phyloP scores from a whole-genome alignment of 2,113 vertebrate species.

The Diadophis punctatus region DNA sequence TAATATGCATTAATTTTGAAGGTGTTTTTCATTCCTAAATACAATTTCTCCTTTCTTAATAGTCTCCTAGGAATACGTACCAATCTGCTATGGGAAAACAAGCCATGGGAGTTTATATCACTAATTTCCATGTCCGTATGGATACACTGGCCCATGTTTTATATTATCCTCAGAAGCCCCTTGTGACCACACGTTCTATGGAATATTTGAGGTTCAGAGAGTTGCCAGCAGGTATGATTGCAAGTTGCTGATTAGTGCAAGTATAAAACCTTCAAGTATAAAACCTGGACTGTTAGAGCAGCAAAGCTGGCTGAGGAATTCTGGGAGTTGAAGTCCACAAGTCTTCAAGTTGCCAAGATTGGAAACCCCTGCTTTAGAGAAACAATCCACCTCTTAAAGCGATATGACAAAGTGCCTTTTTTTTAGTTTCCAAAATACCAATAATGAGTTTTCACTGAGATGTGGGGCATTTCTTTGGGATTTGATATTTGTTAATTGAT shows the following conservation, averaged over 20 bases:
- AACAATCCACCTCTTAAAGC: background rate
- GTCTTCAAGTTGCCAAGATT: no score
- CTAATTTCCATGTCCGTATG: conserved; percentile 98
- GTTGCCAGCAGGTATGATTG: conserved; percentile 84
- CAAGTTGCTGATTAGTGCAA: background rate
- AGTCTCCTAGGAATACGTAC: conserved; percentile 99
- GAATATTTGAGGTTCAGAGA: conserved; percentile 96
- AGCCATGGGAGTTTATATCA: conserved; percentile 99
- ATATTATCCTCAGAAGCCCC: conserved; percentile 97
- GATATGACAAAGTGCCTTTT: background rate
- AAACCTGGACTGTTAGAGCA: background rate
- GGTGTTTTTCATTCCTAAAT: background rate
- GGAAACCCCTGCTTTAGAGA: background rate
- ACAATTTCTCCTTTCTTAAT: background rate
- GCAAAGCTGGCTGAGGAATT: no score
- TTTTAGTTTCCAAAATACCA: background rate
- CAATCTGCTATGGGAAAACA: conserved; percentile 99
- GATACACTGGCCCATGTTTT: conserved; percentile 94
- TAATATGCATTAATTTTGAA: background rate
- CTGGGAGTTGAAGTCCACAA: no score
- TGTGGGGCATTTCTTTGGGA: background rate
- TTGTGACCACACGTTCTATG: conserved; percentile 96
- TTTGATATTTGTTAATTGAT: background rate
- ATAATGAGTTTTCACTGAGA: background rate
- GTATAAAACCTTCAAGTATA: background rate